phyloP scores from a whole-genome alignment of 1,140 invertebrate species.

The Pogonomyrmex californicus region DNA sequence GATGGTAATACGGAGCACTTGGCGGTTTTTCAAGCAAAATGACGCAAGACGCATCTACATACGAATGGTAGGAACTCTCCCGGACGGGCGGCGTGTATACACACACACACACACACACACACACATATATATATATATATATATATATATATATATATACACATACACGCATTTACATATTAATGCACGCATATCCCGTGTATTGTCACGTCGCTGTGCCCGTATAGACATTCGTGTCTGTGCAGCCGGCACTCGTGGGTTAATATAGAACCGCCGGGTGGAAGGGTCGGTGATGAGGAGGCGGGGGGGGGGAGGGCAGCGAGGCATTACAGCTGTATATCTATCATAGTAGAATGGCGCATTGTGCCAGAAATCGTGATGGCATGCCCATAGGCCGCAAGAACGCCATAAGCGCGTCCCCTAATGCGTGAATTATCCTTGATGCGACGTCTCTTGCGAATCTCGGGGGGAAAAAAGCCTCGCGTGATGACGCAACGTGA shows the following conservation, averaged over 20 bases:
- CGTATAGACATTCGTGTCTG: conserved; percentile 57
- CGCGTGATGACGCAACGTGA: conserved; percentile 10
- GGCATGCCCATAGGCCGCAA: conserved; percentile 78
- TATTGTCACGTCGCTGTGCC: conserved; percentile 68
- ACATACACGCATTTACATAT: conserved; percentile 64
- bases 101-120: too few relatives aligned
- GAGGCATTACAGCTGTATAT: conserved; percentile 80
- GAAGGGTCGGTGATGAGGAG: conserved; percentile 35
- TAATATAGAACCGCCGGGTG: conserved; percentile 72
- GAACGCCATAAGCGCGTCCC: conserved; percentile 65
- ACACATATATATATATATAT: too few relatives aligned
- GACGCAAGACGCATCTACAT: conserved; percentile 61
- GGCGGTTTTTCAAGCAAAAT: conserved; percentile 44
- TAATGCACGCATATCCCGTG: conserved; percentile 68
- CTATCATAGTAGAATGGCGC: conserved; percentile 80
- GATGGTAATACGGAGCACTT: conserved; percentile 55
- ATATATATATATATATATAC: too few relatives aligned
- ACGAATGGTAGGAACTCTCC: conserved; percentile 64
- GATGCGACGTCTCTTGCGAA: conserved; percentile 40
- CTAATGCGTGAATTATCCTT: conserved; percentile 76
- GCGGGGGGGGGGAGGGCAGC: too few relatives aligned
- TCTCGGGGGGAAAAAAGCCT: neutral
- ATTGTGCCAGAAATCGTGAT: conserved; percentile 82
- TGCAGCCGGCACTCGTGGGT: conserved; percentile 70
- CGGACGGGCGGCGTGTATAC: conserved; percentile 14